Conservation (phyloP, 2,797 vertebrate genomes). For the Ceyx erithaca region DNA sequence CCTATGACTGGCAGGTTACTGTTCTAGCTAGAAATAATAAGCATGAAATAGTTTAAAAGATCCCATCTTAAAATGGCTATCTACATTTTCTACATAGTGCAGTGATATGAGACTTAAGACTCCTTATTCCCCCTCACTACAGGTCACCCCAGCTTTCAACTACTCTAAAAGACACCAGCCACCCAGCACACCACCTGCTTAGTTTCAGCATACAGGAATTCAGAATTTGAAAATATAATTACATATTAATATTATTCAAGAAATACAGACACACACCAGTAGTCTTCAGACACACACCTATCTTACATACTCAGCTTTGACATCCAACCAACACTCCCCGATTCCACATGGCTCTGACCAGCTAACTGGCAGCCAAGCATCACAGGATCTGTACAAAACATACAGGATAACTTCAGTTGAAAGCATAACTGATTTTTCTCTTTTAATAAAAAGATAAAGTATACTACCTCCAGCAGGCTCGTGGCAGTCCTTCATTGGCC, state of each 20-base stretch:
- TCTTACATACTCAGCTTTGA: background rate
- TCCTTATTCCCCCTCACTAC: background rate
- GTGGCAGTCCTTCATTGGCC: conserved; percentile 37
- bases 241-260: rapidly evolving
- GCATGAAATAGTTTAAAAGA: background rate
- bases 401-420: background rate
- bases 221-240: background rate
- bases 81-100: background rate
- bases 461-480: conserved; percentile 44
- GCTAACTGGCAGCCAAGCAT: background rate
- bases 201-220: background rate
- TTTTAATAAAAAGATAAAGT: background rate
- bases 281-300: background rate
- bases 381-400: background rate
- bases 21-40: background rate
- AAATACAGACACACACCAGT: background rate
- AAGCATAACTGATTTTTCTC: background rate
- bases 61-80: background rate
- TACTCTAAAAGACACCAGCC: background rate
- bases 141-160: background rate
- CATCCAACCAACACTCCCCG: background rate
- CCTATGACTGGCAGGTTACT: background rate
- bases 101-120: background rate
- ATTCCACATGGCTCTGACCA: background rate
- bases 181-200: background rate